Percentiles rank a stretch among this genome's conserved stretches.
Conservation (phyloP, 2,888 invertebrate species). For the Agonum fuliginosum region DNA sequence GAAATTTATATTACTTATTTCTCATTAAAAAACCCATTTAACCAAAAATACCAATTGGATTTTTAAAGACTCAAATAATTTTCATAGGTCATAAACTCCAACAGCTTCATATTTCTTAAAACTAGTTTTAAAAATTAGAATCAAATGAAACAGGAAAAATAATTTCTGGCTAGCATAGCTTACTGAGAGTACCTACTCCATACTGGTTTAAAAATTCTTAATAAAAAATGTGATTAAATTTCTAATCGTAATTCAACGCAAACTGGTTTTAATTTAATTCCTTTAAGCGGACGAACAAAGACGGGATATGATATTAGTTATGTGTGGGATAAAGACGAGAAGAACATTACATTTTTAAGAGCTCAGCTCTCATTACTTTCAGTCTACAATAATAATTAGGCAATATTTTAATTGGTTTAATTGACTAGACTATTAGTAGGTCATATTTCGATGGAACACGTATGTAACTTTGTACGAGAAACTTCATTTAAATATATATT, state of each 20-base stretch:
- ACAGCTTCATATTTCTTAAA: conserved; percentile 24
- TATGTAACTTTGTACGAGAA: conserved; percentile 18
- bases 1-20: conserved; percentile 20
- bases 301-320: conserved; percentile 61
- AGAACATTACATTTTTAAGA: conserved; percentile 50
- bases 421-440: conserved; percentile 53
- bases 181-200: conserved; percentile 26
- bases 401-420: conserved; percentile 58
- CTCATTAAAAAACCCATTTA: conserved; percentile 32
- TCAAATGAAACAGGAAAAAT: conserved; percentile 53
- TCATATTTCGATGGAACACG: conserved; percentile 37
- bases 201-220: conserved; percentile 56
- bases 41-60: neutral
- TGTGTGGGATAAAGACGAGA: conserved; percentile 47
- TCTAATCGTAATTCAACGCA: conserved; percentile 59
- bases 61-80: conserved; percentile 21
- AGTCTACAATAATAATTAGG: conserved; percentile 58
- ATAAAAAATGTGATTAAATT: conserved; percentile 59
- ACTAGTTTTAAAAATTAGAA: conserved; percentile 47
- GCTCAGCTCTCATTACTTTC: conserved; percentile 53
- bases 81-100: conserved; percentile 35
- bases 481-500: conserved; percentile 24
- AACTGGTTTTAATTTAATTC: conserved; percentile 59
- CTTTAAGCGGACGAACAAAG: conserved; percentile 58
- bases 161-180: conserved; percentile 31